Percentiles rank a stretch among this genome's conserved stretches.
phyloP scores from a whole-genome alignment of 2,888 invertebrate genomes.

The Philhelius pedissequus region DNA sequence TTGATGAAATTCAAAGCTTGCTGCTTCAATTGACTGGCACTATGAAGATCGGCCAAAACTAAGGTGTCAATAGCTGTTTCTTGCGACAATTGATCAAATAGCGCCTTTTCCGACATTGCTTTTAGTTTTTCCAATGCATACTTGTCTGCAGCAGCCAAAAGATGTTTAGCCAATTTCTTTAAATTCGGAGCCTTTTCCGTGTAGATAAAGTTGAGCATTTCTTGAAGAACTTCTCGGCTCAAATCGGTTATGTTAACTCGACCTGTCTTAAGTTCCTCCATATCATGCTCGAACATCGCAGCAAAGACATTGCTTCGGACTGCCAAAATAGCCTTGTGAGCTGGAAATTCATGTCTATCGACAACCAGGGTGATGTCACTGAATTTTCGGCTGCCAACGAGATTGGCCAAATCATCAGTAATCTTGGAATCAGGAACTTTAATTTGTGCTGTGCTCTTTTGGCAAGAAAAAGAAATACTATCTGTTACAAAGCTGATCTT shows the following conservation, averaged over 20 bases:
- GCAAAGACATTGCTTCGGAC: constrained; percentile 98
- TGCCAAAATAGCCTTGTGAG: constrained; percentile 98
- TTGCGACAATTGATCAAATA: constrained; percentile 95
- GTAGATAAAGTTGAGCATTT: constrained; percentile 99
- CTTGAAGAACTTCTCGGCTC: constrained; percentile 97
- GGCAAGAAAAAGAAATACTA: too few relatives aligned
- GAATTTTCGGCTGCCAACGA: constrained; percentile 98
- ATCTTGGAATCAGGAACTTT: constrained; percentile 89
- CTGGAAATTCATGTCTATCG: constrained; percentile 93
- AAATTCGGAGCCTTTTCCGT: constrained; percentile 97
- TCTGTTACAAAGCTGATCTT: too few relatives aligned
- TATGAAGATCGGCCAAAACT: constrained; percentile 97
- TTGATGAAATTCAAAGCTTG: constrained; percentile 99
- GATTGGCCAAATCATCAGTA: constrained; percentile 95
- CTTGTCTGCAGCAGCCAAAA: constrained; percentile 99
- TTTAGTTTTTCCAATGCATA: constrained; percentile 98
- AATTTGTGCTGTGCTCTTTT: too few relatives aligned
- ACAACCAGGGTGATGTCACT: constrained; percentile 98
- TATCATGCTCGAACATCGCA: constrained; percentile 99
- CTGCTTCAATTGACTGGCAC: constrained; percentile 98
- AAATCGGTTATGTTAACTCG: constrained; percentile 98
- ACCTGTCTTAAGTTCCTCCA: constrained; percentile 98
- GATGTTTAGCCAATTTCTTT: constrained; percentile 98
- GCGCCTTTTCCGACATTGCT: constrained; percentile 98
- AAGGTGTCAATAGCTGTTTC: constrained; percentile 98